phyloP scores from a whole-genome alignment of 2,113 vertebrate species.

The Hystrix brachyura region DNA sequence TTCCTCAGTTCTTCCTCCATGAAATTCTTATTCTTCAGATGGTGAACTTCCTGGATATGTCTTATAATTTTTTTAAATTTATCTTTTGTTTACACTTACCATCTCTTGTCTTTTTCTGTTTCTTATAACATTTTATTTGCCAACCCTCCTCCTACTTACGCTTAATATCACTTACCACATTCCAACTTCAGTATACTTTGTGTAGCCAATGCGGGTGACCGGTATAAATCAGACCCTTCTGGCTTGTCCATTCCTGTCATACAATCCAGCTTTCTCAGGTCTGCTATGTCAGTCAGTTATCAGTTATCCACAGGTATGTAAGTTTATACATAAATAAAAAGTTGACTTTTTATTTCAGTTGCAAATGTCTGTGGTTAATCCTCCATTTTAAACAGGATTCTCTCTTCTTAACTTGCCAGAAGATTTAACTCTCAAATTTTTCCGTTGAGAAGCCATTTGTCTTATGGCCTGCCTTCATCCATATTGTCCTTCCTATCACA shows the following conservation, averaged over 20 bases:
- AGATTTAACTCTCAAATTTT: neutral
- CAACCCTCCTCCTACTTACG: neutral
- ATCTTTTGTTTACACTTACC: neutral
- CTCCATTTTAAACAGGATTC: neutral
- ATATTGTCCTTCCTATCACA: rapidly evolving
- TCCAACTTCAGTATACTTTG: neutral
- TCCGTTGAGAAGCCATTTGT: neutral
- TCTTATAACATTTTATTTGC: constrained; percentile 22
- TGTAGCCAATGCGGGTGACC: rapidly evolving
- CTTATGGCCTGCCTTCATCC: neutral
- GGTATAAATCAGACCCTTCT: neutral
- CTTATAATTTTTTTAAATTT: neutral
- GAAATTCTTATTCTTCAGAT: neutral
- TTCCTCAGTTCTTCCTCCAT: neutral
- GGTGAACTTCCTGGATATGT: neutral
- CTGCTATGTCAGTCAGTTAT: neutral
- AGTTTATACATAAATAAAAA: neutral
- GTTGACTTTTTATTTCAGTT: neutral
- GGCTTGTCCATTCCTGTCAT: neutral
- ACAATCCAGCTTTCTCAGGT: neutral
- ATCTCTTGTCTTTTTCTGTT: neutral
- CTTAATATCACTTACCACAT: neutral
- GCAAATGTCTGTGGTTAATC: neutral
- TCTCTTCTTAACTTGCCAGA: neutral
- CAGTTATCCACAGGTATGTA: neutral